Percentiles rank a stretch among this genome's conserved stretches.
Conservation (phyloP, 2,113 vertebrate species). For the Puntigrus tetrazona region DNA sequence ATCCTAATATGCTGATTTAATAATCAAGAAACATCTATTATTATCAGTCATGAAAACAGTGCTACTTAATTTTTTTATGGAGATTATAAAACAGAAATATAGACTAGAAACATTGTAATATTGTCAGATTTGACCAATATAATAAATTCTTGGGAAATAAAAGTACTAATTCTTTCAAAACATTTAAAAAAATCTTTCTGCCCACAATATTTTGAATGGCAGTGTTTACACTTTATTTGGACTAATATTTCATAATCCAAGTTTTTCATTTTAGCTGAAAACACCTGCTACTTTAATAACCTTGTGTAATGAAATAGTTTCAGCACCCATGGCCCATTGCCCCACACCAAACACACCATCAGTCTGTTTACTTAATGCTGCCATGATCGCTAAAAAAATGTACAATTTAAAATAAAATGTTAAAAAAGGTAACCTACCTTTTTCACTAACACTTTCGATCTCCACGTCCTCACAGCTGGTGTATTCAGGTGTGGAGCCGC, state of each 20-base stretch:
- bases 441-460: conserved; percentile 97
- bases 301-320: not conserved
- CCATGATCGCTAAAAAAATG: not conserved
- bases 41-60: not conserved
- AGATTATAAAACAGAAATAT: not conserved
- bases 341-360: not conserved
- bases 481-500: conserved; percentile 97
- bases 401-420: not conserved
- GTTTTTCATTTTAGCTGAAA: not conserved
- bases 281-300: not conserved
- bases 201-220: not conserved
- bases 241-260: not conserved
- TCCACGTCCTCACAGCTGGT: conserved; percentile 99
- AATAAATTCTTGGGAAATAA: not conserved
- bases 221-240: not conserved
- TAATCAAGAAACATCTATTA: not conserved
- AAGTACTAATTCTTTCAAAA: not conserved
- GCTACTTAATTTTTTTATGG: not conserved
- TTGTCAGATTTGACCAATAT: not conserved
- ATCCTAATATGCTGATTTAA: not conserved
- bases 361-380: not conserved
- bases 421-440: conserved; percentile 78
- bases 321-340: not conserved
- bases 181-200: not conserved
- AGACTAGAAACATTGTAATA: not conserved